Conservation (phyloP, 2,113 vertebrate species). For the Tylochromis polylepis region DNA sequence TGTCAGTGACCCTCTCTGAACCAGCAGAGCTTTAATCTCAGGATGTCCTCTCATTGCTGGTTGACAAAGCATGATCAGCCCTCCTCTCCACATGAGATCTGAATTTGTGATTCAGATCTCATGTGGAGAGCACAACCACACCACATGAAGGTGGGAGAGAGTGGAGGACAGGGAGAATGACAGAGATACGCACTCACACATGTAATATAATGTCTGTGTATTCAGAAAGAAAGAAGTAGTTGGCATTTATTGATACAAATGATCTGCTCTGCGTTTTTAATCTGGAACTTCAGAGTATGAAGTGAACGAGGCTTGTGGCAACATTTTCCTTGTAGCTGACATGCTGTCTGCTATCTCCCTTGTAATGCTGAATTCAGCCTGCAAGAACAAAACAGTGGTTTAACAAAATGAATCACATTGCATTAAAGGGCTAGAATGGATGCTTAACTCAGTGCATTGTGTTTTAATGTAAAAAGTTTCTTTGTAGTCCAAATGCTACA, state of each 20-base stretch:
- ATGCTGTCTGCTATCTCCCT: slow-evolving; percentile 54
- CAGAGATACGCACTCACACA: not conserved
- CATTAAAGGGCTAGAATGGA: not conserved
- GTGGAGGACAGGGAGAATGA: not conserved
- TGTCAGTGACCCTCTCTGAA: slow-evolving; percentile 66
- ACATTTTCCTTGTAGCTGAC: slow-evolving; percentile 64
- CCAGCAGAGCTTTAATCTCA: slow-evolving; percentile 58
- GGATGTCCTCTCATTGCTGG: slow-evolving; percentile 51
- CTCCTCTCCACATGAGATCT: not conserved
- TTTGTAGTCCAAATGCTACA: not conserved
- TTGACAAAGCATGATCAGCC: slow-evolving; percentile 36
- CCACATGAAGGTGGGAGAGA: not conserved
- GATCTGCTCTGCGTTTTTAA: not conserved
- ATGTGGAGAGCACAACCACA: not conserved
- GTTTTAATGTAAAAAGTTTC: not conserved
- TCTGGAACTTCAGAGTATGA: not conserved
- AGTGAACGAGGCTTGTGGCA: slow-evolving; percentile 42
- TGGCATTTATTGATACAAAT: slow-evolving; percentile 36
- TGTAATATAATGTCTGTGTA: slow-evolving; percentile 1
- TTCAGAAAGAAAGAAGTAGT: slow-evolving; percentile 7
- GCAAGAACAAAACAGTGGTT: not conserved
- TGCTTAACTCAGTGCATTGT: not conserved
- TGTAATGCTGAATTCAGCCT: slow-evolving; percentile 8
- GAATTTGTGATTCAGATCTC: slow-evolving; percentile 33
- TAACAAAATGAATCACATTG: not conserved